Percentiles rank a stretch among this genome's conserved stretches.
phyloP scores from a whole-genome alignment of 1,140 invertebrate species.

The Monochamus saltuarius region DNA sequence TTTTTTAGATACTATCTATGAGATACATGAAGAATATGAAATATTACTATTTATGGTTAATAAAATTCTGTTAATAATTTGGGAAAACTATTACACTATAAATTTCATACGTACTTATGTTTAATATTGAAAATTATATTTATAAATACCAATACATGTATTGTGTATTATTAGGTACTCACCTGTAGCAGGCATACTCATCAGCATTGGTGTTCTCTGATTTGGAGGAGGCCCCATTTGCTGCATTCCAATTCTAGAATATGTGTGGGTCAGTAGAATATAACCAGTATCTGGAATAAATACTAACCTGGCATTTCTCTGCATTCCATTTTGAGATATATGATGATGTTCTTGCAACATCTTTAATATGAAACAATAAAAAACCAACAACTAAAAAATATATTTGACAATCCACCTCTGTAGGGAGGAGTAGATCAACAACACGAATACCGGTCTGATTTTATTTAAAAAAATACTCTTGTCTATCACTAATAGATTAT shows the following conservation, averaged over 20 bases:
- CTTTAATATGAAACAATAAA: constrained; percentile 23
- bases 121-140: too few species aligned
- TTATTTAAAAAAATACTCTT: constrained; percentile 8
- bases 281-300: background rate
- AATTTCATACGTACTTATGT: too few species aligned
- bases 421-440: constrained; percentile 23
- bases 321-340: constrained; percentile 47
- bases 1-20: too few species aligned
- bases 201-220: constrained; percentile 44
- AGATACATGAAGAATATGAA: too few species aligned
- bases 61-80: too few species aligned
- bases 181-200: constrained; percentile 47
- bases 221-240: constrained; percentile 49
- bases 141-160: too few species aligned
- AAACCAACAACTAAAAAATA: constrained; percentile 17
- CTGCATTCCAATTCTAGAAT: constrained; percentile 45
- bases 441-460: constrained; percentile 16
- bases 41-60: too few species aligned
- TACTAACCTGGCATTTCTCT: constrained; percentile 48
- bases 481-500: constrained; percentile 1
- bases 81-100: too few species aligned
- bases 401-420: constrained; percentile 17
- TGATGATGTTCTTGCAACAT: constrained; percentile 51
- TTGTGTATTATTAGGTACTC: constrained; percentile 3
- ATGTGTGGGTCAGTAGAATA: background rate